Percentiles rank a stretch among this genome's conserved stretches.
Conservation (phyloP, 2,797 vertebrate species). For the Cuniculus paca region DNA sequence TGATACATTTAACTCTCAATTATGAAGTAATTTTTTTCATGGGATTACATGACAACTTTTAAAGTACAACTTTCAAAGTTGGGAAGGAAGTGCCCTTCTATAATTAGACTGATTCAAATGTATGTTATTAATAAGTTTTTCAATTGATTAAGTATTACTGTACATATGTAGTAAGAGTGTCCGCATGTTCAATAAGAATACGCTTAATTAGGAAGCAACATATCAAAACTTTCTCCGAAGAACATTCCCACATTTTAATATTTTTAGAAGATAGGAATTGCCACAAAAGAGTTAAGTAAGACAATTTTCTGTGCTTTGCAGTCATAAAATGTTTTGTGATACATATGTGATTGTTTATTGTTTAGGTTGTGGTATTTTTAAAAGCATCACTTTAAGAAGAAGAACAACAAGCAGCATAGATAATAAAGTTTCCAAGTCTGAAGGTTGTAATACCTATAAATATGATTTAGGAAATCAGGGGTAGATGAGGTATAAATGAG, state of each 20-base stretch:
- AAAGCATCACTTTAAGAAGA: not conserved
- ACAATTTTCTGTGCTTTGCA: not conserved
- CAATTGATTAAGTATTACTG: not conserved
- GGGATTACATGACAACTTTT: not conserved
- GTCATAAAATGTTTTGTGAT: not conserved
- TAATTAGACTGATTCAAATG: not conserved
- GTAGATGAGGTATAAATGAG: not conserved
- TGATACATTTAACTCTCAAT: not conserved
- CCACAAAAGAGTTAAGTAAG: not conserved
- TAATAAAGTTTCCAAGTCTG: not conserved
- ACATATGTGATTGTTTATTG: not conserved
- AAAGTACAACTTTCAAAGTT: not conserved
- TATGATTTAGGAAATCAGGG: conserved; percentile 25
- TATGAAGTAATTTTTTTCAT: not conserved
- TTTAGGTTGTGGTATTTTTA: not conserved
- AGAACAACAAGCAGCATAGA: not conserved
- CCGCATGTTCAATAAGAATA: not conserved
- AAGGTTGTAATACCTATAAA: not conserved
- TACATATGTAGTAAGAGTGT: not conserved
- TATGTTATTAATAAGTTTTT: not conserved
- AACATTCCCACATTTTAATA: not conserved
- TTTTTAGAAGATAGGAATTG: not conserved
- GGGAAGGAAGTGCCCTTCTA: not conserved
- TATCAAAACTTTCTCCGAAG: not conserved
- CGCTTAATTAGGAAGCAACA: not conserved